Evolutionary conservation across 1,140 invertebrate species (phyloP), one percentile per base, ranked within the genome.

Genomic region (Cydia amplana): DNA sequence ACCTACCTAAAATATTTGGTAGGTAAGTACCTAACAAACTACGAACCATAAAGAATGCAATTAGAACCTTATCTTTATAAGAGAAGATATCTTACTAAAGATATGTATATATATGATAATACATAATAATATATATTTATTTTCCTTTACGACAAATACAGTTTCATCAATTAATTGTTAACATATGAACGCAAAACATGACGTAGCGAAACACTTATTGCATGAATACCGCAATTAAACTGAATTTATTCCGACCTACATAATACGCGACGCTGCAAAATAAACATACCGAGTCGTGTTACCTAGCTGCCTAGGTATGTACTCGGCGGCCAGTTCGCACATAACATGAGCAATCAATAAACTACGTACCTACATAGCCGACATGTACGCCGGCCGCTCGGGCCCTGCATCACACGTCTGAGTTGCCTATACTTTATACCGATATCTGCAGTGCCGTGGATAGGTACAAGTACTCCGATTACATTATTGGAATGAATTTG

Each of bases 341-440:
- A 86, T 83, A 80, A 82, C 85, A 83, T 80, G 80, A 86, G 85
- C 79, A 88, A 91, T 91, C 89, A 84, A 91, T 91, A 91, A 86
- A 87, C 80, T 83, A 84, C 80, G 82, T 83, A 87, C 73, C 74
- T 75, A 75, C 74, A 76, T 75, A 75, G 74, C 76, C 74, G 70
- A 49, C 77, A 81, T 82, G 78, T 83, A 83, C 76, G 77, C 78
- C 78, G 76, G 76, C 74, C 76, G 65, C 74, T 64, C 74, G 32
- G 7, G 67, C 75, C 72, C 43, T 60, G 25, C 74, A 76, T 72
- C 77, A 55, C 63, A 55, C 51, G 40, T 46, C 14, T 43, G 43
- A 40, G n/a, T 36, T 70, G 43, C 32, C 12, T 70, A 73, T 49
- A 49, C 43, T 23, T 23, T 67, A 67, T 43, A 40, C 49, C 63